Evolutionary conservation across 53 echinoderm and acorn worm species (phyloP).

Genomic region (Zoroaster sp.): DNA sequence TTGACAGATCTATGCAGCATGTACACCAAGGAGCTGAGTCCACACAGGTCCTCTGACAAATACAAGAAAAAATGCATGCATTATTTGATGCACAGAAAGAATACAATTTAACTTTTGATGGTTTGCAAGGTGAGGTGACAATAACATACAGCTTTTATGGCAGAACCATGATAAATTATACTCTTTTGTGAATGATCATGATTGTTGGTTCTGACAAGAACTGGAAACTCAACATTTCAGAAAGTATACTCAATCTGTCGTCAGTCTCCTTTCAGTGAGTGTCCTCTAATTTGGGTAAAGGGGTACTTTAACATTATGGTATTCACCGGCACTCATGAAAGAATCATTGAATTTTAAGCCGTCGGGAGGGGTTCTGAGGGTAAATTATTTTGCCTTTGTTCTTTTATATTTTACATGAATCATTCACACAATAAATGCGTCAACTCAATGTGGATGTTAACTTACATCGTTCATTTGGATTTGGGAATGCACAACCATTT

Average conservation of each 20-base stretch:
- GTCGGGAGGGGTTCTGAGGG: too few species aligned
- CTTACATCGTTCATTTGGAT: neutral
- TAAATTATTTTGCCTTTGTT: neutral
- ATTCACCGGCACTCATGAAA: neutral
- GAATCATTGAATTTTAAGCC: neutral
- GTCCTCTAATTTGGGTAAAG: too few species aligned
- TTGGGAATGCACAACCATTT: neutral
- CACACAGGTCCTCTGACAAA: conserved; percentile 3
- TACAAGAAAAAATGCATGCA: neutral
- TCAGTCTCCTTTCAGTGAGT: conserved; percentile 5
- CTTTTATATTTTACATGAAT: neutral
- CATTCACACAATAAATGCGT: neutral
- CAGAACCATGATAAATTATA: neutral
- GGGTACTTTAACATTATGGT: too few species aligned
- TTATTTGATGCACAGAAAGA: neutral
- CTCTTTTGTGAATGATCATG: too few species aligned
- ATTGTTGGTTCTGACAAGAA: neutral
- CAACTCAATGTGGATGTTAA: neutral
- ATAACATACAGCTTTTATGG: neutral
- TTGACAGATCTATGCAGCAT: neutral
- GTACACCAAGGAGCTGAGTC: neutral
- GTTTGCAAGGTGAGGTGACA: neutral
- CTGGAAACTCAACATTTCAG: neutral
- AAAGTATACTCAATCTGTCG: neutral
- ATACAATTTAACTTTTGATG: too few species aligned